Conservation (phyloP, 2,113 vertebrate genomes). For the Penelope pileata region DNA sequence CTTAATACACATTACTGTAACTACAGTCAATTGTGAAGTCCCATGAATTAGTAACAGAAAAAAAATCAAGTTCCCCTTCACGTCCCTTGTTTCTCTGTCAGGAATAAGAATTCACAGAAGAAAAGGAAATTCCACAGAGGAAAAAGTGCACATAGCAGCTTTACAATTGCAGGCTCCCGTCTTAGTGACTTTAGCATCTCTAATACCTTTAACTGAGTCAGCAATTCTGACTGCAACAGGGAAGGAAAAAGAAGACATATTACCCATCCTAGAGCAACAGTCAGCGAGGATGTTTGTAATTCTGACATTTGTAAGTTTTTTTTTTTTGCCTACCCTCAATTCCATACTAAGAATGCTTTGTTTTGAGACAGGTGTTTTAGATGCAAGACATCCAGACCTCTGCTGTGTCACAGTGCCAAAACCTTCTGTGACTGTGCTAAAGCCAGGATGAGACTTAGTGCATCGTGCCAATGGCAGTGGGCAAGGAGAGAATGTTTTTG, state of each 20-base stretch:
- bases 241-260: neutral
- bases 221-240: neutral
- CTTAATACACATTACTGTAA: neutral
- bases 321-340: rapidly evolving
- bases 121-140: neutral
- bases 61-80: neutral
- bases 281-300: neutral
- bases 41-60: neutral
- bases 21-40: neutral
- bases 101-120: neutral
- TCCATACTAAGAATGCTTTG: rapidly evolving
- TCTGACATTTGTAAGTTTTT: neutral
- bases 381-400: neutral
- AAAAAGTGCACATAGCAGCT: neutral
- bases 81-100: neutral
- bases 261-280: neutral
- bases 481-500: neutral
- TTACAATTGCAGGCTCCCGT: neutral
- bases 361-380: neutral
- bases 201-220: neutral
- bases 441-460: neutral
- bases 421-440: neutral
- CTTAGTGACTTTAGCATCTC: neutral
- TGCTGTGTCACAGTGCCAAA: neutral
- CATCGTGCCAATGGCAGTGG: neutral